Evolutionary conservation across 2,113 vertebrate genomes (phyloP).

Genomic region (Macrotus californicus): DNA sequence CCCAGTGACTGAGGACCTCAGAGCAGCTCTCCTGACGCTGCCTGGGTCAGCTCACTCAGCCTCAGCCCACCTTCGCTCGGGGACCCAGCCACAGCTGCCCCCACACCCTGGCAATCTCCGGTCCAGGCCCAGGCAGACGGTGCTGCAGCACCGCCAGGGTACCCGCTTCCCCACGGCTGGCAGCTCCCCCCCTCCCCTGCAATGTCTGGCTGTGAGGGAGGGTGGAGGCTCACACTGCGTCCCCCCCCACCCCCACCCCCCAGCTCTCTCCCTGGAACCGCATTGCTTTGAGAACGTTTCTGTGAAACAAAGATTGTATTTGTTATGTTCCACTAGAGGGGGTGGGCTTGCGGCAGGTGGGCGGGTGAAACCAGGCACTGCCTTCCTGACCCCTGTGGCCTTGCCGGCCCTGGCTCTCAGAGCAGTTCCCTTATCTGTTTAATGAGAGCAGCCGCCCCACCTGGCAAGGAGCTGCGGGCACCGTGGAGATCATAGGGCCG

Average conservation of each 20-base stretch:
- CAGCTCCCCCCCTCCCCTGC: rapidly evolving
- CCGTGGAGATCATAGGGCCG: constrained; percentile 22
- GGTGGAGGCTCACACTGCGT: no score
- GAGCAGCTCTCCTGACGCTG: rapidly evolving
- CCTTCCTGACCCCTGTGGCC: constrained; percentile 20
- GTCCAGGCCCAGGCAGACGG: no score
- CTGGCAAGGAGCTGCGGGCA: constrained; percentile 51
- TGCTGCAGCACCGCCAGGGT: neutral
- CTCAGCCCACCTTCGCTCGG: rapidly evolving
- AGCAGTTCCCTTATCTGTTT: constrained; percentile 44
- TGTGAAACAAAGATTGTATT: constrained; percentile 49
- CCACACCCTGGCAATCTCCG: rapidly evolving
- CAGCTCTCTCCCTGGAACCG: neutral
- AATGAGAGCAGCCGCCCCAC: constrained; percentile 47
- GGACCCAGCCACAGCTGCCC: neutral
- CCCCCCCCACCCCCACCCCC: neutral
- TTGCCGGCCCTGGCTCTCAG: neutral
- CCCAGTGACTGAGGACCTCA: neutral
- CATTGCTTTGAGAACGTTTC: neutral
- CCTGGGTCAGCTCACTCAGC: neutral
- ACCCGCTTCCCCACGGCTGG: neutral
- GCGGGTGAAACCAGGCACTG: neutral
- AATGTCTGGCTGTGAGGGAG: rapidly evolving
- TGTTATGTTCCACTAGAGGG: neutral
- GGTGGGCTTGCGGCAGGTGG: constrained; percentile 46